Evolutionary conservation across 2,888 invertebrate species (phyloP).

Genomic region (Chrysotoxum bicinctum): DNA sequence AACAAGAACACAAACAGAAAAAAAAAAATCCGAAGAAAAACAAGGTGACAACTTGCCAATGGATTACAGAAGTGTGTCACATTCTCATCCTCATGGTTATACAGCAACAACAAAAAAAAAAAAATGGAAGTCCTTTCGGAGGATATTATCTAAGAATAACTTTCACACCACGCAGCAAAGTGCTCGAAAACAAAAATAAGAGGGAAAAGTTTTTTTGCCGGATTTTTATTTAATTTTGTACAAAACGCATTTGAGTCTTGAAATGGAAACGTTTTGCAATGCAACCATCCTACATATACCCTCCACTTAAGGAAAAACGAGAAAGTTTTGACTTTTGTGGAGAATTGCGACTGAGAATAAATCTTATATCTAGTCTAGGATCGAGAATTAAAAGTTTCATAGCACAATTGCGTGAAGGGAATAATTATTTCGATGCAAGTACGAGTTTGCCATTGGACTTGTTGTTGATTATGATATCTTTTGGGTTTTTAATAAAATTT

Average conservation of each 20-base stretch:
- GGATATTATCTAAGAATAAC: conserved; percentile 42
- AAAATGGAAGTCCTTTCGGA: conserved; percentile 26
- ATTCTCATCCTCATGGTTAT: not conserved
- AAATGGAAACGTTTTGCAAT: conserved; percentile 36
- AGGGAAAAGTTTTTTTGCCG: conserved; percentile 10
- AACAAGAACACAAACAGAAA: not conserved
- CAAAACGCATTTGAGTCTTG: conserved; percentile 25
- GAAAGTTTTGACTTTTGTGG: conserved; percentile 13
- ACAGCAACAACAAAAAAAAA: not conserved
- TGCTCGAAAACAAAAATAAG: conserved; percentile 31
- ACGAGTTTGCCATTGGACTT: not conserved
- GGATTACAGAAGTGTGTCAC: conserved; percentile 58
- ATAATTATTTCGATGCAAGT: conserved; percentile 3
- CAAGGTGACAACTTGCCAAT: conserved; percentile 69
- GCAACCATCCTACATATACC: conserved; percentile 7
- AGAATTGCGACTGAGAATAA: not conserved
- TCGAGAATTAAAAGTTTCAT: conserved; percentile 25
- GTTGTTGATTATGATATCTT: not conserved
- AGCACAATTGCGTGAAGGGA: conserved; percentile 9
- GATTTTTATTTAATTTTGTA: conserved; percentile 29
- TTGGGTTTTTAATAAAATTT: not conserved
- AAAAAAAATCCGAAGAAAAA: conserved; percentile 26
- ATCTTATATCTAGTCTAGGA: conserved; percentile 12
- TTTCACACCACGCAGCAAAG: conserved; percentile 28
- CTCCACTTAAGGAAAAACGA: not conserved